Percentiles rank a stretch among this genome's conserved stretches.
phyloP scores from a whole-genome alignment of 2,888 invertebrate species.

The Pseudoips prasinana region DNA sequence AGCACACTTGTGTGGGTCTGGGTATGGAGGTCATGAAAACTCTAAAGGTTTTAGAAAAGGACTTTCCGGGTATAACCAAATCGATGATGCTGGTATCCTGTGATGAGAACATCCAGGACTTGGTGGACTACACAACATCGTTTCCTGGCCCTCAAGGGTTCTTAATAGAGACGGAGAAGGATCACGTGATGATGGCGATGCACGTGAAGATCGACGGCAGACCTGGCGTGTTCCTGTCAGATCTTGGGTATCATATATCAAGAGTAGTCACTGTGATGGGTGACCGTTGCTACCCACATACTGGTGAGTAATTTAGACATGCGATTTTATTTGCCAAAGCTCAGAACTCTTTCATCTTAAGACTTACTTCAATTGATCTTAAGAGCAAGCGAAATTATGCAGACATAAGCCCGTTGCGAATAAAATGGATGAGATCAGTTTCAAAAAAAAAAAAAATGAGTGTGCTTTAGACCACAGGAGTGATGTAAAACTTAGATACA shows the following conservation, averaged over 20 bases:
- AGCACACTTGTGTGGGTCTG: slow-evolving; percentile 95
- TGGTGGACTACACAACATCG: slow-evolving; percentile 83
- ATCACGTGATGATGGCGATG: slow-evolving; percentile 92
- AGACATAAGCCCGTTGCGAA: too few species aligned
- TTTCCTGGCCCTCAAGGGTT: slow-evolving; percentile 83
- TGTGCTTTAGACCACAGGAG: too few species aligned
- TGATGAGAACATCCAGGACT: slow-evolving; percentile 89
- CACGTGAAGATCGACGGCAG: slow-evolving; percentile 88
- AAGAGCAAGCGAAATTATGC: too few species aligned
- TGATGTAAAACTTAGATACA: too few species aligned
- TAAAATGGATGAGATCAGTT: too few species aligned
- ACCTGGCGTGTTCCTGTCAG: slow-evolving; percentile 89
- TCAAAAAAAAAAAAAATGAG: too few species aligned
- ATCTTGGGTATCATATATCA: slow-evolving; percentile 95
- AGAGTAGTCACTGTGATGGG: slow-evolving; percentile 94
- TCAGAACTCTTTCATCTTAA: too few species aligned
- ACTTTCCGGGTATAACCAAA: slow-evolving; percentile 86
- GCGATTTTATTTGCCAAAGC: not conserved
- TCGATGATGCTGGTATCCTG: slow-evolving; percentile 91
- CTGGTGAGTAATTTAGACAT: slow-evolving; percentile 81
- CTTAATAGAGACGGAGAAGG: slow-evolving; percentile 89
- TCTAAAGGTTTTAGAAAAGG: slow-evolving; percentile 82
- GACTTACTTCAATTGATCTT: too few species aligned
- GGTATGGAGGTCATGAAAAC: slow-evolving; percentile 91
- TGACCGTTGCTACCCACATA: slow-evolving; percentile 94